Evolutionary conservation across 2,888 invertebrate species (phyloP), one percentile per base, ranked within the genome.

Genomic region (Papilio protenor): DNA sequence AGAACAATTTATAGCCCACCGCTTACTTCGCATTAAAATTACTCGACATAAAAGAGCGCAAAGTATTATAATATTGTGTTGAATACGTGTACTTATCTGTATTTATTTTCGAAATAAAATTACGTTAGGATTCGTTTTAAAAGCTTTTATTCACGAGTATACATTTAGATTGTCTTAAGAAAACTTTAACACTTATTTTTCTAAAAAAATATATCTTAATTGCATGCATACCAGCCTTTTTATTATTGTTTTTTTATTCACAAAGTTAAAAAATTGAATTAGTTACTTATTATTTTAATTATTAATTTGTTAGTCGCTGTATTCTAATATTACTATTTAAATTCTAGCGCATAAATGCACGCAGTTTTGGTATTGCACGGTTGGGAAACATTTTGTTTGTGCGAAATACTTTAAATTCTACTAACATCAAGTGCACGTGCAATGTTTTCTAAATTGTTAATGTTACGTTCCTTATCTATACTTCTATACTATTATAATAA

Each of bases 1-100:
- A 72, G 72, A 72, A 33, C 49, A 55, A 72, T 72, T 72, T 72
- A 72, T 72, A 16, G 72, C 55, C 18, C n/a, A 55, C 16, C 55
- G 72, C 55, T 72, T 72, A 72, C 55, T 72, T 55, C 1, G 52
- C 49, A 72, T 49, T 52, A 72, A 72, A 52, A 52, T 52, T 18
- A 72, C 49, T 18, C n/a, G n/a, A 66, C 45, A n/a, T 45, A 45
- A 40, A 66, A 45, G 40, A 45, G 4, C n/a, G 2, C 8, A 66
- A 66, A n/a, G 45, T 66, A 66, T 66, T n/a, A n/a, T 21, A 21
- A 66, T 66, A n/a, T 45, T 40, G 27, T 61, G 33, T 33, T 33
- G 33, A 33, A 33, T 33, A 33, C 33, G 3, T 33, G 33, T 33
- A 33, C 33, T 33, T 33, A 33, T 33, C 33, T 33, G 33, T 33